Conservation (phyloP, 2,113 vertebrate species). For the Chauna torquata region DNA sequence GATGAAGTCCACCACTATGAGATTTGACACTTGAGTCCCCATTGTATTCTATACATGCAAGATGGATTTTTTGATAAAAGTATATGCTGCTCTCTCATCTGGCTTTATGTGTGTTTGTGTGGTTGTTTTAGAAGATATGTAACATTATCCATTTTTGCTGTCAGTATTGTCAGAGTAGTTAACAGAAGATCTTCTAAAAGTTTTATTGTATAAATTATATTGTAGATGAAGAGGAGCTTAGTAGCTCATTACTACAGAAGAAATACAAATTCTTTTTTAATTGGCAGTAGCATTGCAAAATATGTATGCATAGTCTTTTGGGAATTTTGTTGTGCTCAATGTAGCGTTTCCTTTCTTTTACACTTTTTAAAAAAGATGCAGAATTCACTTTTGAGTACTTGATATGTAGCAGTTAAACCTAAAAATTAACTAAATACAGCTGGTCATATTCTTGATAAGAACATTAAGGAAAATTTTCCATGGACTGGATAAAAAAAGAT, state of each 20-base stretch:
- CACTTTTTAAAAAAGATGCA: neutral
- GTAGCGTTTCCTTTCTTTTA: neutral
- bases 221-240: neutral
- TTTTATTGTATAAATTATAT: neutral
- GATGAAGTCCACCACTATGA: neutral
- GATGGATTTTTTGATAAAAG: constrained; percentile 1
- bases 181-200: neutral
- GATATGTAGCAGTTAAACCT: neutral
- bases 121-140: neutral
- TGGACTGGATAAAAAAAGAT: neutral
- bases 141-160: neutral
- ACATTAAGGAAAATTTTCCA: neutral
- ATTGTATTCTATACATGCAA: neutral
- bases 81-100: neutral
- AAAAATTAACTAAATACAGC: neutral
- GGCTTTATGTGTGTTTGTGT: neutral
- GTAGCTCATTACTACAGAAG: neutral
- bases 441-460: neutral
- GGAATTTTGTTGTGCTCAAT: neutral
- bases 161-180: neutral
- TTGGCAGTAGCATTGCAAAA: neutral
- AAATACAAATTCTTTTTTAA: neutral
- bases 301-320: neutral
- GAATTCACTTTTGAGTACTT: neutral
- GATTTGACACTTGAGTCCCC: neutral